Conservation (phyloP, 2,797 vertebrate genomes). For the Paedocypris micromegethes region DNA sequence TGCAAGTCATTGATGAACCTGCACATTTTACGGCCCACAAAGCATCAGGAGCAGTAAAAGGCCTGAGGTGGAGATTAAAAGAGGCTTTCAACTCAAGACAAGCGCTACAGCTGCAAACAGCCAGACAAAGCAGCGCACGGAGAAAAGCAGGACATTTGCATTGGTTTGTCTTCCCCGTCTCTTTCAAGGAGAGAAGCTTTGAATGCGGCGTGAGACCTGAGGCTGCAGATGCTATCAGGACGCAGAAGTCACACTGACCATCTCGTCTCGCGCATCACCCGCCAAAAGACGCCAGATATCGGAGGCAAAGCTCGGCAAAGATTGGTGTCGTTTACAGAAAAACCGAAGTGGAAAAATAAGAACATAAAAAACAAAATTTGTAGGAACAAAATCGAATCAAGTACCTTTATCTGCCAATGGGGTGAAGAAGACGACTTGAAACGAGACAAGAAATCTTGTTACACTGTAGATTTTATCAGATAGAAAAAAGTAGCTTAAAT, state of each 20-base stretch:
- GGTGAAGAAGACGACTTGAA: too few species aligned
- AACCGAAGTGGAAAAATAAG: too few species aligned
- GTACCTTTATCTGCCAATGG: too few species aligned
- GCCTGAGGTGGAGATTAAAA: constrained; percentile 29
- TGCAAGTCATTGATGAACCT: constrained; percentile 13
- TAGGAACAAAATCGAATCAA: too few species aligned
- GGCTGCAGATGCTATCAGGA: constrained; percentile 68
- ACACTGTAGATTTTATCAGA: too few species aligned
- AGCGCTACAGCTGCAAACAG: constrained; percentile 66
- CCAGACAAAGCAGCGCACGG: constrained; percentile 35
- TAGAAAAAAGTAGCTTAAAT: too few species aligned
- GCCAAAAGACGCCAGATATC: too few species aligned
- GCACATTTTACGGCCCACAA: constrained; percentile 6
- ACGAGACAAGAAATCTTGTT: too few species aligned
- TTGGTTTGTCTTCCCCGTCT: constrained; percentile 38
- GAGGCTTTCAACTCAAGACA: constrained; percentile 53
- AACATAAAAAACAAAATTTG: too few species aligned
- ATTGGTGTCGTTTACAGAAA: too few species aligned
- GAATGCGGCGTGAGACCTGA: constrained; percentile 56
- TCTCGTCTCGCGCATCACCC: too few species aligned
- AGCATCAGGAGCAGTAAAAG: constrained; percentile 27
- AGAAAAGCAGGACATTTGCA: constrained; percentile 39
- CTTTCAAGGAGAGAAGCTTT: constrained; percentile 65
- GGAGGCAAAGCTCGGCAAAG: too few species aligned
- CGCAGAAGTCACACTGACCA: constrained; percentile 59